Evolutionary conservation across 2,113 vertebrate species (phyloP).

Genomic region (Clarias batrachus): DNA sequence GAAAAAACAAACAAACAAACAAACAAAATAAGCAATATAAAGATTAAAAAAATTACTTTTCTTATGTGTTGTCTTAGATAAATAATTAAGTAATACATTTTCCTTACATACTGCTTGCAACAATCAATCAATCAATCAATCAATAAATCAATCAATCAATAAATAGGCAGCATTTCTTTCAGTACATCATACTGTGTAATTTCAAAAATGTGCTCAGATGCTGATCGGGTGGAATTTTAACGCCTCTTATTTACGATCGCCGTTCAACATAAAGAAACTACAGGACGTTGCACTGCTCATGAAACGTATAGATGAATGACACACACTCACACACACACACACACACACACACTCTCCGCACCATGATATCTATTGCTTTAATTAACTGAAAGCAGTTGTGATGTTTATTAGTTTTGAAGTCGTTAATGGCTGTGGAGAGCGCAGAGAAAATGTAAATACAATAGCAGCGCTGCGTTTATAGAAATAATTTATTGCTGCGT

Average conservation of each 20-base stretch:
- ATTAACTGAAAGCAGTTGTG: slow-evolving; percentile 91
- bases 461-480: slow-evolving; percentile 70
- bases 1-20: too few relatives aligned
- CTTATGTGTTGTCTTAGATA: too few relatives aligned
- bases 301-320: slow-evolving; percentile 86
- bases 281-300: slow-evolving; percentile 81
- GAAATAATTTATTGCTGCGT: slow-evolving; percentile 70
- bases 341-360: slow-evolving; percentile 63
- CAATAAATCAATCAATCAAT: slow-evolving; percentile 37
- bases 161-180: slow-evolving; percentile 59
- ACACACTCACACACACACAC: slow-evolving; percentile 47
- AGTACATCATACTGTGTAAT: slow-evolving; percentile 78
- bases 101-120: background rate
- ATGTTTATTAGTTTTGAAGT: slow-evolving; percentile 87
- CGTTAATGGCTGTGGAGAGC: slow-evolving; percentile 76
- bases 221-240: slow-evolving; percentile 87
- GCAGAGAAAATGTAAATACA: slow-evolving; percentile 60
- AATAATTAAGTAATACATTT: too few relatives aligned
- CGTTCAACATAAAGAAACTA: slow-evolving; percentile 79
- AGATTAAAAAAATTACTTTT: too few relatives aligned
- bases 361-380: slow-evolving; percentile 95
- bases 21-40: too few relatives aligned
- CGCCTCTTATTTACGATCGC: slow-evolving; percentile 88
- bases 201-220: slow-evolving; percentile 87
- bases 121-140: slow-evolving; percentile 40